These are phyloP conservation scores for Tetramorium simillimum DNA, from an alignment of 1,140 invertebrate species.

Conservation along the genomic window DNA sequence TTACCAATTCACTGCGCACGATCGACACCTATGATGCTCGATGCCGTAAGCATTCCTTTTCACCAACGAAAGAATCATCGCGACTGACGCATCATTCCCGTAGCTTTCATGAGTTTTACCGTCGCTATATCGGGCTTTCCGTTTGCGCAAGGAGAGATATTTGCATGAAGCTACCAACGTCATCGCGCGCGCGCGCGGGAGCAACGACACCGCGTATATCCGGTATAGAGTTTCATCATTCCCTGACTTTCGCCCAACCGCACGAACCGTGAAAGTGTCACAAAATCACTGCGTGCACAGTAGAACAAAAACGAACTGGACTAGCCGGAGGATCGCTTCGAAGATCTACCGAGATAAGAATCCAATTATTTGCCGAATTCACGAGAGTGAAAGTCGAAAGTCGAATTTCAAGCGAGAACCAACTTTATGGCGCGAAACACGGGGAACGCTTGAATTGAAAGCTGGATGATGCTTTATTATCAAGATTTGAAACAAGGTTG, in stretches of 20 bases:
- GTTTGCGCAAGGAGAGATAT: constrained; percentile 57
- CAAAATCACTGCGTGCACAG: constrained; percentile 41
- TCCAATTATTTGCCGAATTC: background rate
- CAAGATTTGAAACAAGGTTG: background rate
- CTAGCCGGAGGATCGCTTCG: background rate
- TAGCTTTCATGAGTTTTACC: constrained; percentile 27
- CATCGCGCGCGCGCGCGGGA: constrained; percentile 39
- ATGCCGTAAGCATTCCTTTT: constrained; percentile 11
- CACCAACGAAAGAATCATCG: constrained; percentile 12
- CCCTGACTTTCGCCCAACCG: constrained; percentile 77
- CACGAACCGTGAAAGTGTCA: constrained; percentile 78
- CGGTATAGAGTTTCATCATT: constrained; percentile 77
- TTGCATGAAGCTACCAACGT: constrained; percentile 53
- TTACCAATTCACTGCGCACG: background rate
- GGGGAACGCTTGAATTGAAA: background rate
- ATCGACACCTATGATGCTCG: background rate
- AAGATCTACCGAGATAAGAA: background rate
- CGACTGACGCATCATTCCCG: constrained; percentile 8
- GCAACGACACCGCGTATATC: constrained; percentile 71
- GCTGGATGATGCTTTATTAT: background rate
- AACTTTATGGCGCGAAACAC: background rate
- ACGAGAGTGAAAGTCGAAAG: background rate
- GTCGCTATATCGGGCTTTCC: background rate
- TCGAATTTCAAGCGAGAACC: background rate
- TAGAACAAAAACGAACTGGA: constrained; percentile 13